These are phyloP conservation scores for Lanius collurio DNA, from an alignment of 2,113 vertebrate species.

Conservation along the genomic window DNA sequence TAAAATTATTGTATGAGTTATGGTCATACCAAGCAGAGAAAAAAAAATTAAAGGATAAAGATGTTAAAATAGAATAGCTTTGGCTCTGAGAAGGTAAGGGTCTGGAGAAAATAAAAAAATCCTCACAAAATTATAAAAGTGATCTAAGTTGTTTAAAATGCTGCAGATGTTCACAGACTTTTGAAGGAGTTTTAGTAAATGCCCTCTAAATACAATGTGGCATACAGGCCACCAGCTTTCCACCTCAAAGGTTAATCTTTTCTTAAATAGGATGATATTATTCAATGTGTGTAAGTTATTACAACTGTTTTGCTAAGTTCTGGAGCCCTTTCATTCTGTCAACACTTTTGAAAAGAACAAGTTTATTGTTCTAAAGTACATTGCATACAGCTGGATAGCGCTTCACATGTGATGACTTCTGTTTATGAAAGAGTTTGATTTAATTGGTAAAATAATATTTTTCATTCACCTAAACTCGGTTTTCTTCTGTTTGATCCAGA, in stretches of 20 bases:
- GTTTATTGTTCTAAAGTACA: not conserved
- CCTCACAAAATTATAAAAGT: not conserved
- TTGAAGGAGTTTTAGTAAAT: not conserved
- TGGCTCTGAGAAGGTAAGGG: not conserved
- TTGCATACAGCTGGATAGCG: not conserved
- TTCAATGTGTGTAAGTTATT: not conserved
- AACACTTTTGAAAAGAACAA: not conserved
- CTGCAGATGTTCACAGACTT: not conserved
- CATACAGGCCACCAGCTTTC: not conserved
- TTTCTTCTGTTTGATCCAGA: conserved; percentile 16
- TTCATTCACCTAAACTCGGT: not conserved
- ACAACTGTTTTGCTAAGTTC: not conserved
- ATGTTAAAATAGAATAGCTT: not conserved
- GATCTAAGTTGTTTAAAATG: not conserved
- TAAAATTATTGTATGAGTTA: not conserved
- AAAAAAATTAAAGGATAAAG: not conserved
- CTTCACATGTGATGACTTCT: not conserved
- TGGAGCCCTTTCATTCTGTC: not conserved
- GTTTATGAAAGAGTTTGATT: not conserved
- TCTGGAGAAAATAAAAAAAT: not conserved
- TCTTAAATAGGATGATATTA: not conserved
- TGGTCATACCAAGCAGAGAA: not conserved
- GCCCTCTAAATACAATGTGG: not conserved
- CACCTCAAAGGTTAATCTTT: not conserved
- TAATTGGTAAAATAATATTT: not conserved